A percentile compares a stretch with the other conserved stretches of the same genome.
Evolutionary conservation across 1,140 invertebrate species (phyloP).

Genomic region (Papilio xuthus): DNA sequence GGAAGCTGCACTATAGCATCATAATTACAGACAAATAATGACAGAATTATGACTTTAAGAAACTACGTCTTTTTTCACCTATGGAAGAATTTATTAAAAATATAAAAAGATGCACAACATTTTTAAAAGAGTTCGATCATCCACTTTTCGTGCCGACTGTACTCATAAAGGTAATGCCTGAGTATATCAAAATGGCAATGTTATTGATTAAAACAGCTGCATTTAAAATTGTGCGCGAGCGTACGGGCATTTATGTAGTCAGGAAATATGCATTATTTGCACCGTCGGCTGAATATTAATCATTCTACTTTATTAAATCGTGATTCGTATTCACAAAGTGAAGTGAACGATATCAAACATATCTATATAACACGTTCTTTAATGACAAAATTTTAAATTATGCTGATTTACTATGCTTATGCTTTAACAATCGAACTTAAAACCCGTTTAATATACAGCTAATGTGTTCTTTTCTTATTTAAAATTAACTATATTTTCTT

Average conservation of each 20-base stretch:
- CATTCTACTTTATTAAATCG: conserved; percentile 13
- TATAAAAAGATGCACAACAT: background rate
- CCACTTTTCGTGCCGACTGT: conserved; percentile 6
- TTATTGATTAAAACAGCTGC: conserved; percentile 13
- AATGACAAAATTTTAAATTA: too few species aligned
- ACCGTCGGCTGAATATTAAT: conserved; percentile 7
- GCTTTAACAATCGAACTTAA: too few species aligned
- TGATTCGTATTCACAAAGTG: conserved; percentile 7
- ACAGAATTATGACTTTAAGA: too few species aligned
- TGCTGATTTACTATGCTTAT: too few species aligned
- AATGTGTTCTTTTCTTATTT: too few species aligned
- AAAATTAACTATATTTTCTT: too few species aligned
- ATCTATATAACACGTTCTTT: background rate
- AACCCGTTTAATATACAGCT: too few species aligned
- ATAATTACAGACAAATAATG: too few species aligned
- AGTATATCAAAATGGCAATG: background rate
- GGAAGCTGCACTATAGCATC: too few species aligned
- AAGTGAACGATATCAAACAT: background rate
- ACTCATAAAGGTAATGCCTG: background rate
- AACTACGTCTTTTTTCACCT: too few species aligned
- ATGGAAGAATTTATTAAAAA: background rate
- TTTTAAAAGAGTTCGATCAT: background rate
- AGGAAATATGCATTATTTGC: conserved; percentile 25
- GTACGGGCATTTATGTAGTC: background rate
- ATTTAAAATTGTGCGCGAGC: conserved; percentile 8